Base-by-base conservation (phyloP, 2,888 invertebrate genomes). In the Philereme vetulata region DNA sequence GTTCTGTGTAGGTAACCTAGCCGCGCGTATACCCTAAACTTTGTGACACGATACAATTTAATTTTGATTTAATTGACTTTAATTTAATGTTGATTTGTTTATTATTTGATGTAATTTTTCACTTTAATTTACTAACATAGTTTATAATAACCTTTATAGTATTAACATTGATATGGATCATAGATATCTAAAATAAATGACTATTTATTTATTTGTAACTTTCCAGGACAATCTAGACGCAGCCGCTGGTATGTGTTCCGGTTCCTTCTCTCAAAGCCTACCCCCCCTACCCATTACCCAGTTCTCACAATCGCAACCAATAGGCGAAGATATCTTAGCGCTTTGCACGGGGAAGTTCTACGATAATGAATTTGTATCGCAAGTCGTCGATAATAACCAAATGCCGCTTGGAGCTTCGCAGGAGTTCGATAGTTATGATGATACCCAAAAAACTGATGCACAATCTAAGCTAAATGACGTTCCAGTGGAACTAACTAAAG, bases 291-390 rank as follows among this genome's bases (percentile, higher is more conserved):
- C 72, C 60, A 66, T 73, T 43, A 66, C 76, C 5, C 84, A 85
- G 49, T 57, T 74, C 3, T 80, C 88, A 8, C 79, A 85, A 53
- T 84, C 86, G 3, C 83, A 81, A 70, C 75, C 82, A 51, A 78
- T 92, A 50, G 92, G 93, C 43, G 92, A 91, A 61, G 93, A 93
- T 68, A 73, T 94, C 4, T 70, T 93, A 47, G 93, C 85, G 4
- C 73, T 94, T 9, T 94, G 94, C 68, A 94, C 94, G 4, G 94
- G 94, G 1, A 88, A 93, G 61, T 94, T 94, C 73, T 93, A 90
- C 71, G 87, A 91, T 33, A 89, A 88, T 51, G 78, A 84, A 60
- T 88, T 90, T 65, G 71, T 90, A 45, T 80, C 88, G 42, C 83
- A 71, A 65, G 55, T 69, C 8, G 68, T 65, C 4, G 68, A 73